A percentile compares a stretch with the other conserved stretches of the same genome.
phyloP scores from a whole-genome alignment of 1,140 invertebrate genomes.

The Ganaspis sp. region DNA sequence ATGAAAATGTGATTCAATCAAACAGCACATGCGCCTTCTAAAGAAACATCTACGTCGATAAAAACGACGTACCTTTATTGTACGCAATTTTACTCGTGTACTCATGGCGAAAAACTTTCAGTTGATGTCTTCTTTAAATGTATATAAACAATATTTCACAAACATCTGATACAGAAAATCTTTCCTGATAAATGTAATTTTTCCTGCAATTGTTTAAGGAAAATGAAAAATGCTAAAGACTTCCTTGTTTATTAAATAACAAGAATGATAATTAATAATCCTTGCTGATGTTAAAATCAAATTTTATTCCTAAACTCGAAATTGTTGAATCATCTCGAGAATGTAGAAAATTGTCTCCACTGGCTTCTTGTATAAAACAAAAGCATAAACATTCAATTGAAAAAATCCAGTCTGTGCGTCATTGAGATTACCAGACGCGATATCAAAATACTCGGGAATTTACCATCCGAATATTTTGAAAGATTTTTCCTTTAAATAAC shows the following conservation, averaged over 20 bases:
- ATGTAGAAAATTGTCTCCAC: too few species aligned
- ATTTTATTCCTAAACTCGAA: too few species aligned
- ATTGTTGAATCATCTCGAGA: too few species aligned
- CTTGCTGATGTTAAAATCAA: too few species aligned
- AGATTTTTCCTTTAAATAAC: too few species aligned
- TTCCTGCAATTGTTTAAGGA: too few species aligned
- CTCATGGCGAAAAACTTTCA: background rate
- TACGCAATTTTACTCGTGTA: background rate
- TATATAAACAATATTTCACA: background rate
- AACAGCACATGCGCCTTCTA: background rate
- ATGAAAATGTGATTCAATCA: background rate
- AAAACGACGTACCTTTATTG: background rate
- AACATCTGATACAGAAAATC: background rate
- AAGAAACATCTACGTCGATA: slow-evolving; percentile 8
- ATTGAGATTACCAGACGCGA: background rate
- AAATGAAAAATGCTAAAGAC: too few species aligned
- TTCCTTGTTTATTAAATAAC: too few species aligned
- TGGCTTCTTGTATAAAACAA: background rate
- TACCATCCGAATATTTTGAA: too few species aligned
- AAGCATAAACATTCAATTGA: background rate
- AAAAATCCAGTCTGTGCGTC: background rate
- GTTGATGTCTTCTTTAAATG: background rate
- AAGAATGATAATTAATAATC: background rate
- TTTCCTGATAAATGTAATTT: too few species aligned
- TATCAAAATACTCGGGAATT: background rate